Evolutionary conservation across 2,888 invertebrate species (phyloP), one percentile per base, ranked within the genome.

Genomic region (Melanophora roralis): DNA sequence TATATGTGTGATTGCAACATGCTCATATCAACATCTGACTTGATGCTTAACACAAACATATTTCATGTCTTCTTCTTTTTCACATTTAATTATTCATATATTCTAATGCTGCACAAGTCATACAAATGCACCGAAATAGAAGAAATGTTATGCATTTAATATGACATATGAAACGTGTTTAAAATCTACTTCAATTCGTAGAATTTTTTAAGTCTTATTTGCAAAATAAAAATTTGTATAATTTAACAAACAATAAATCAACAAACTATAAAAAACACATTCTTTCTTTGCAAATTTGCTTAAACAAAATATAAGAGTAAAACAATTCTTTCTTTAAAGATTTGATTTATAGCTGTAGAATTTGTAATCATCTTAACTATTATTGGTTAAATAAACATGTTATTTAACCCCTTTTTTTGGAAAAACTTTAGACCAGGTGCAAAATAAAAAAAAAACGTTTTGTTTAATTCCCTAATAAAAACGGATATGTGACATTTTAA

Each of bases 121-220:
- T 45, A 53, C 45, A 55, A n/a, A 45, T 36, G 6, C 27, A 53
- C 38, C 38, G 5, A 47, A 16, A 11, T n/a, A 34, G 1, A 53
- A 60, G 45, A 69, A 57, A 64, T 53, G 55, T 69, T 64, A 6
- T 27, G 55, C 76, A 76, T 69, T 76, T 23, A 49, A 69, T 62
- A 76, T 76, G 76, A 76, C 76, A 69, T 55, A 57, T 76, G 69
- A 69, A 69, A 76, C 76, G 76, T 76, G 76, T 55, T 69, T 53
- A 49, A 67, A 76, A 69, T 76, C 72, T 53, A 45, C 62, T 62
- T 14, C 23, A 55, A 55, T 62, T 55, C 72, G 23, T 51, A 51
- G 14, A 49, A 65, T 4, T 36, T 40, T 51, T 16, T 59, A 51
- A 60, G 43, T 14, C 34, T 27, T 23, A n/a, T 11, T 27, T 40